These are phyloP conservation scores for Meda fulgida DNA, from an alignment of 2,797 vertebrate species.

Conservation along the genomic window DNA sequence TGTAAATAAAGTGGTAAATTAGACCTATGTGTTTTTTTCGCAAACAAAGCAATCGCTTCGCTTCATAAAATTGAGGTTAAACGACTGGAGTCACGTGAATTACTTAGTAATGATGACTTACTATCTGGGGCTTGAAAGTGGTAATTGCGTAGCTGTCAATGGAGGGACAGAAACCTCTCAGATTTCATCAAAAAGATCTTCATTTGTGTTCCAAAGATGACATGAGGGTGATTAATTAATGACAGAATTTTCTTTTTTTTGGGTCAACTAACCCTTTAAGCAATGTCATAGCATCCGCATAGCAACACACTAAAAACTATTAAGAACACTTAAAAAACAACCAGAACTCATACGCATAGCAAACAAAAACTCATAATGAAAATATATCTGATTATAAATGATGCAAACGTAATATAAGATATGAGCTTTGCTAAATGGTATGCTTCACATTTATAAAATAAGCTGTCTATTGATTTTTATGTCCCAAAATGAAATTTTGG, in stretches of 20 bases:
- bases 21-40: no score
- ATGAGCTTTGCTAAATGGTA: neutral
- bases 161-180: neutral
- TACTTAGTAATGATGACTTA: neutral
- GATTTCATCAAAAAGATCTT: neutral
- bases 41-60: no score
- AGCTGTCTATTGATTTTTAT: slow-evolving; percentile 39
- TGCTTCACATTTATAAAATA: slow-evolving; percentile 10
- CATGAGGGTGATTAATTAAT: neutral
- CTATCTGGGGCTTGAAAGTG: neutral
- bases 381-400: neutral
- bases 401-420: neutral
- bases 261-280: no score
- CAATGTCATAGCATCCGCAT: no score
- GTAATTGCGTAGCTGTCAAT: neutral
- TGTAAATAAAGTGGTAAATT: no score
- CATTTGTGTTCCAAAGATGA: neutral
- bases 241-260: no score
- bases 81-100: no score
- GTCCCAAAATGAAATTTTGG: slow-evolving; percentile 23
- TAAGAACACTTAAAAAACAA: neutral
- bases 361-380: neutral
- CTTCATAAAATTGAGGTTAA: no score
- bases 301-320: no score
- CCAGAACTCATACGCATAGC: neutral